Conservation (phyloP, 1,140 invertebrate species). For the Leptonema lineaticorne region DNA sequence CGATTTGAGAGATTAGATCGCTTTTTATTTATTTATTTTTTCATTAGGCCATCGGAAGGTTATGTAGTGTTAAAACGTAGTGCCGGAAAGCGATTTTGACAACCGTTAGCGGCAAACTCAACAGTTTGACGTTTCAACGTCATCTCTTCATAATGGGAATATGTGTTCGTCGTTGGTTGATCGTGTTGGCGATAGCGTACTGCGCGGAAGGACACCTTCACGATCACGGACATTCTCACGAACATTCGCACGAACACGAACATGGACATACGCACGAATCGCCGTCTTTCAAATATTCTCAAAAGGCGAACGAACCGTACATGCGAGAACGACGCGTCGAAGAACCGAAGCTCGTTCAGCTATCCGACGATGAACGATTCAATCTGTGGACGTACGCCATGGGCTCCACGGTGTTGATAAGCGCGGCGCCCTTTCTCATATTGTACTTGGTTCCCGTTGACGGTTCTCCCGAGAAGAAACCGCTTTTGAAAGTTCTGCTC, state of each 20-base stretch:
- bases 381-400: slow-evolving; percentile 82
- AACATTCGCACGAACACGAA: slow-evolving; percentile 40
- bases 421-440: slow-evolving; percentile 90
- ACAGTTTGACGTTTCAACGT: background rate
- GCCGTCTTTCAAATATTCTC: slow-evolving; percentile 74
- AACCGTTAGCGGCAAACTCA: background rate
- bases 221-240: slow-evolving; percentile 5
- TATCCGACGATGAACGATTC: slow-evolving; percentile 47
- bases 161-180: background rate
- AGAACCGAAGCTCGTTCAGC: slow-evolving; percentile 1
- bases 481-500: slow-evolving; percentile 83
- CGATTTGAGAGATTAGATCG: too few species aligned
- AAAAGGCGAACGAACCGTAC: slow-evolving; percentile 62
- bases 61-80: too few species aligned
- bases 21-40: too few species aligned
- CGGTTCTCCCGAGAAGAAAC: slow-evolving; percentile 79
- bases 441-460: slow-evolving; percentile 92
- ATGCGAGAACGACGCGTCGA: slow-evolving; percentile 32
- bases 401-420: slow-evolving; percentile 88
- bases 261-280: slow-evolving; percentile 55
- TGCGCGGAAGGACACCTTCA: background rate
- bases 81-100: too few species aligned
- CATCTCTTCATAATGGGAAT: background rate
- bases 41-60: too few species aligned
- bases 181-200: background rate